These are phyloP conservation scores for Cheilosia urbana DNA, from an alignment of 2,888 invertebrate genomes.

Conservation along the genomic window DNA sequence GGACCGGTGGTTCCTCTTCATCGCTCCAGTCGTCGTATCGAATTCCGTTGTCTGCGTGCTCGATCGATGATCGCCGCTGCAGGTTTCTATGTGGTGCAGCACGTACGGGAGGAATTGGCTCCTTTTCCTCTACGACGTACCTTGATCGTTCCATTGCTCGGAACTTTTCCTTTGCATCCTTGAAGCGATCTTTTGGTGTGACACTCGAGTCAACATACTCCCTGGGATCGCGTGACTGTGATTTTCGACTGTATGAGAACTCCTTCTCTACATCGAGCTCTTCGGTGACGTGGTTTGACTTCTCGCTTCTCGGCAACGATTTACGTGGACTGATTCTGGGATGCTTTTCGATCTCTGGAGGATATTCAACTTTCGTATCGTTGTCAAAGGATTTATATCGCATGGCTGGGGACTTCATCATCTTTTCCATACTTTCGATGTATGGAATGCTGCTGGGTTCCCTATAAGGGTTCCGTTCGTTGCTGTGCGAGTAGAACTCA, in stretches of 20 bases:
- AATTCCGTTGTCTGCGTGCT: conserved; percentile 76
- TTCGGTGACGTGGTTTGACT: conserved; percentile 73
- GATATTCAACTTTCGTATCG: conserved; percentile 60
- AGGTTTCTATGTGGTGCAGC: conserved; percentile 72
- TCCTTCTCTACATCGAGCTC: conserved; percentile 75
- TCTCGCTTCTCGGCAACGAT: conserved; percentile 76
- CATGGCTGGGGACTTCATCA: conserved; percentile 84
- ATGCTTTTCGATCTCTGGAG: conserved; percentile 69
- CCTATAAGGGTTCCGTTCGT: conserved; percentile 83
- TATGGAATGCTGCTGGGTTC: conserved; percentile 83
- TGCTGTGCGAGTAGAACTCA: conserved; percentile 79
- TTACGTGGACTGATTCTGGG: conserved; percentile 77
- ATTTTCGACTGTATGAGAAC: conserved; percentile 74
- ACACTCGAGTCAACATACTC: conserved; percentile 76
- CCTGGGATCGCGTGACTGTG: conserved; percentile 64
- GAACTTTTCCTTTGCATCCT: conserved; percentile 94
- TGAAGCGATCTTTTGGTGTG: conserved; percentile 92
- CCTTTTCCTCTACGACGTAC: conserved; percentile 86
- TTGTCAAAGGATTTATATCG: conserved; percentile 81
- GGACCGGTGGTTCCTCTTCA: conserved; percentile 78
- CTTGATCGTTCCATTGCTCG: conserved; percentile 87
- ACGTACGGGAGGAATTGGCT: conserved; percentile 50
- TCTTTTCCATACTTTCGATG: conserved; percentile 83
- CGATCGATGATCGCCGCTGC: conserved; percentile 78
- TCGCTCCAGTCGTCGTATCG: conserved; percentile 82